A percentile compares a stretch with the other conserved stretches of the same genome.
These are phyloP conservation scores for Homalodisca vitripennis DNA, from an alignment of 1,140 invertebrate genomes.

Conservation along the genomic window DNA sequence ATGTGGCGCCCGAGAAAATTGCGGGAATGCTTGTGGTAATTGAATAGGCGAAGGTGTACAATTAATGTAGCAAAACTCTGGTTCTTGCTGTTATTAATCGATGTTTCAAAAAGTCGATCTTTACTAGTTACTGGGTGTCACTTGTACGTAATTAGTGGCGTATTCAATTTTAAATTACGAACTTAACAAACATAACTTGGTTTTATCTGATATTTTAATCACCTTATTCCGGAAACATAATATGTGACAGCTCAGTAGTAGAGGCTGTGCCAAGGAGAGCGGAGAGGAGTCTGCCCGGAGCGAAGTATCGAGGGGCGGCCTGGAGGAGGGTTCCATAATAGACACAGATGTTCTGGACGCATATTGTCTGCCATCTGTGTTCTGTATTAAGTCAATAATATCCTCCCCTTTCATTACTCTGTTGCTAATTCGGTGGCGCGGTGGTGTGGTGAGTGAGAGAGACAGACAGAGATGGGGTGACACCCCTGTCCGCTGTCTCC, in stretches of 20 bases:
- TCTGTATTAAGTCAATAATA: conserved; percentile 17
- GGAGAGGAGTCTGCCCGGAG: not conserved
- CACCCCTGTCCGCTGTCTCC: not conserved
- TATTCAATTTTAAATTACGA: no score
- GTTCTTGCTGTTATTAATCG: no score
- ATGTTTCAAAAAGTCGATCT: no score
- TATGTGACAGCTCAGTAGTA: not conserved
- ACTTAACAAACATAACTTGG: not conserved
- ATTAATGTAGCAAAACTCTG: no score
- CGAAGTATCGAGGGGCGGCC: not conserved
- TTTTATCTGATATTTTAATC: not conserved
- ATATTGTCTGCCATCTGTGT: conserved; percentile 13
- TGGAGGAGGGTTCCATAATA: not conserved
- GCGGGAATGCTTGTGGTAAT: no score
- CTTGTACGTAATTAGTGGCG: no score
- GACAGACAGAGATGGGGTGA: no score
- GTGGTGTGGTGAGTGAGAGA: no score
- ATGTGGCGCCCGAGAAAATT: no score
- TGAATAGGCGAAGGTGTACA: no score
- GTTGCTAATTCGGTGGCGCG: not conserved
- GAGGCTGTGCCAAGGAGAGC: not conserved
- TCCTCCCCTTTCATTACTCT: conserved; percentile 2
- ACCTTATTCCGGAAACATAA: not conserved
- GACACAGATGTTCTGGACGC: conserved; percentile 9
- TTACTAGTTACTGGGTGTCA: no score